Evolutionary conservation across 1,140 invertebrate genomes (phyloP), one percentile per base, ranked within the genome.

Genomic region (Hirudo medicinalis): DNA sequence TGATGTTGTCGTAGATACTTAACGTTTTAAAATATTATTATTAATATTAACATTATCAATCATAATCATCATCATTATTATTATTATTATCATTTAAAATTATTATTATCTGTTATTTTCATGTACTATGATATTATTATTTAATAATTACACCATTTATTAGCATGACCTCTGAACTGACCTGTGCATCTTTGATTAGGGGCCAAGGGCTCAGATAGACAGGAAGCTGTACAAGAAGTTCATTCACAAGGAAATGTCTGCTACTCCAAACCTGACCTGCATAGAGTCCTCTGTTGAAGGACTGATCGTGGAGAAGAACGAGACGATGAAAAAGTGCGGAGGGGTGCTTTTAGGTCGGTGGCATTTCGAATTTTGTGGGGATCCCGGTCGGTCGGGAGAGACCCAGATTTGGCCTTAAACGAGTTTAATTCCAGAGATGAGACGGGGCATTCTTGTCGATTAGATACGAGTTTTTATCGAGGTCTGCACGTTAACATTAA

Each of bases 151-250:
- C n/a, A n/a, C n/a, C n/a, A n/a, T n/a, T n/a, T n/a, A n/a, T 63
- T 20, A 20, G 4, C 29, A 32, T 27, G 22, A 15, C 19, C 22
- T 63, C 60, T 32, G 36, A 36, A 71, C 11, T 40, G n/a, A 20
- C 36, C 22, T 22, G 17, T 19, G 3, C 55, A 60, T 53, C 68
- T 6, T 67, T 72, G 71, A 72, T 36, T 67, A 83, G 81, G 93
- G 93, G 32, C 86, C 87, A 2, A 80, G 93, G 73, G 92, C 93
- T 22, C 93, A 95, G 84, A 94, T 96, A 72, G 93, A 95, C 81
- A 83, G 93, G 70, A 79, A 83, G 67, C 80, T 95, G 43, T 96
- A 94, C 78, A 94, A 91, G 78, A 81, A 84, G 72, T 81, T 90
- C 78, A 81, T 96, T n/a, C 92, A 95, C 79, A 78, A 84, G n/a